Base-by-base conservation (phyloP, 2,888 invertebrate species). In the Lithosia quadra region DNA sequence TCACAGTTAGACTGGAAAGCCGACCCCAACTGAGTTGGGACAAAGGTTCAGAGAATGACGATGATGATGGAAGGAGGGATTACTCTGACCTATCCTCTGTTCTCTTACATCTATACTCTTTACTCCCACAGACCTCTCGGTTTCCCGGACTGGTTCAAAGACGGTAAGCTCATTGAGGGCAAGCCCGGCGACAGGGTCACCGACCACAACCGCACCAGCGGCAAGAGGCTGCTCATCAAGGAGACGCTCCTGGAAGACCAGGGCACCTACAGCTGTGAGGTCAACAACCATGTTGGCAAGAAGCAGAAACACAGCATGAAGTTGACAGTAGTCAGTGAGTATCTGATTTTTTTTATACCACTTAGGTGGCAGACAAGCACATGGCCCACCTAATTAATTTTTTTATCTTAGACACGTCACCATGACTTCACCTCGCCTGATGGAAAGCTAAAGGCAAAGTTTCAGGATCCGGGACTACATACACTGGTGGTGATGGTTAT, bases 251-350 rank as follows among this genome's bases (percentile, higher is more conserved):
- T 82, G 0, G 88, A 86, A 58, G 94, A 94, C 75, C 74, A 88
- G 68, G 94, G 92, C 0, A 79, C 79, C 0, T 94, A 92, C 84
- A 88, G 84, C 11, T 94, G 94, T 67, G 83, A 86, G 8, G 89
- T 88, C 0, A 84, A 89, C 74, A 93, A 93, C 39, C 87, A 73
- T 15, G 85, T 89, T 0, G 91, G 92, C 1, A 84, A 86, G 62
- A 84, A 88, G 0, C 84, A 85, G 77, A 85, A 84, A 2, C 91
- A 93, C 65, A 85, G 79, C 58, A 85, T 94, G 79, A 83, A 83
- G 55, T 67, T 93, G 3, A 86, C 83, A 62, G 91, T 93, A 49
- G 87, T 90, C 75, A 89, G 94, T 94, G 28, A 92, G 93, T 89
- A 82, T 74, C 34, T 49, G 58, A 22, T n/a, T n/a, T n/a, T n/a